Base-by-base conservation (phyloP, 2,888 invertebrate species). In the Cartodere bifasciata region DNA sequence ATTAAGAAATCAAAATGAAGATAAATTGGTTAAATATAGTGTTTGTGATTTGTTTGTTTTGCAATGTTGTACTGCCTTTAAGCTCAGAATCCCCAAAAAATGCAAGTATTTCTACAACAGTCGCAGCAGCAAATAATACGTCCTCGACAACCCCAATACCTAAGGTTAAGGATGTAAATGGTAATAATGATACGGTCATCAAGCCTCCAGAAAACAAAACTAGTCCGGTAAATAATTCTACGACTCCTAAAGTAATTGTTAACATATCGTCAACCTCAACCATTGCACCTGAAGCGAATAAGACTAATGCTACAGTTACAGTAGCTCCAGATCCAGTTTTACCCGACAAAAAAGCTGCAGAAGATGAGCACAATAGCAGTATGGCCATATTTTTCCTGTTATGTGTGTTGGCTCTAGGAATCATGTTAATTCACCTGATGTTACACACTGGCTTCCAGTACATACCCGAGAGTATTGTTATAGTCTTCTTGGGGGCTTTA, bases 311-410 rank as follows among this genome's bases (percentile, higher is more conserved):
- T 11, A 55, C 55, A 14, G 56, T 70, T 2, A 63, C 72, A 2
- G 67, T 69, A 20, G 74, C 75, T 0, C 75, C 76, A 1, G 84
- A 85, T 51, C 77, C 83, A 4, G 79, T 84, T 4, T 58, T 92
- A 23, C 92, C 92, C 1, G 84, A 82, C 44, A 84, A 85, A 53
- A 87, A 83, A 44, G 82, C 90, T 2, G 90, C 90, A 2, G 91
- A 95, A 63, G 87, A 90, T 60, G 95, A 97, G 56, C 91, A 94
- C 52, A 86, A 90, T 50, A 91, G 88, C 51, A 94, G 92, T 2
- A 80, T 95, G 72, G 88, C 97, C 0, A 91, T 98, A 55, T 98
- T 98, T 62, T 97, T 98, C 58, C 94, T 98, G 9, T 68, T 98
- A 1, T 86, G 92, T 51, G 88, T 98, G 7, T 68, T 98, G 35